Base-by-base conservation (phyloP, 2,888 invertebrate species). In the Drosophila pegasa region DNA sequence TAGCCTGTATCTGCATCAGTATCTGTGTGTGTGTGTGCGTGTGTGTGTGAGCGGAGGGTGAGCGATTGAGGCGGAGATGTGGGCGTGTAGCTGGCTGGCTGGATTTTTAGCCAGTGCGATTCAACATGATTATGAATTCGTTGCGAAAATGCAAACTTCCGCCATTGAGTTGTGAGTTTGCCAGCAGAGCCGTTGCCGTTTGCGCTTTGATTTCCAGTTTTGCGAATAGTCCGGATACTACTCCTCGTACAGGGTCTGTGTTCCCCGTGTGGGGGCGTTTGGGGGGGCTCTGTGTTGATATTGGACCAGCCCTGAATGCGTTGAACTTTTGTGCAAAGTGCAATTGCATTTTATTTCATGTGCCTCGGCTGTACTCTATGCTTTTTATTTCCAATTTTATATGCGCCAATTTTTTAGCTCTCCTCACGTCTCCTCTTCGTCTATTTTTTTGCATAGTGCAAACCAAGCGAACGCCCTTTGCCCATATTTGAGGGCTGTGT, bases 271-370 rank as follows among this genome's bases (percentile, higher is more conserved):
- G 50, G 20, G 9, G 22, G 47, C 37, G 14, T 12, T 27, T 27
- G 22, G 35, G 20, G 14, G n/a, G n/a, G n/a, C n/a, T n/a, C 6
- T 6, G 7, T 18, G 40, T 55, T 22, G 33, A 55, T 57, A 60
- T 66, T 47, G 73, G 61, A 51, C 60, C 55, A 66, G 60, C 58
- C 22, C 70, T 88, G 83, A 88, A 87, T 87, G 89, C 89, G 89
- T 88, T 87, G 87, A 87, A 87, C 89, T 87, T 89, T 88, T 88
- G 85, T 88, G 88, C 79, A 87, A 87, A 85, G 89, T 85, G 89
- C 88, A 85, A 88, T 87, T 85, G 85, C 87, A 88, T 85, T 85
- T 88, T 85, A 81, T 87, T 87, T 75, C 75, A 79, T 67, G 50
- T 65, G 67, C 70, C 64, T 55, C 55, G 27, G 41, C 48, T 38